Conservation (phyloP, 1,140 invertebrate species). For the Drosophila nebulosa region DNA sequence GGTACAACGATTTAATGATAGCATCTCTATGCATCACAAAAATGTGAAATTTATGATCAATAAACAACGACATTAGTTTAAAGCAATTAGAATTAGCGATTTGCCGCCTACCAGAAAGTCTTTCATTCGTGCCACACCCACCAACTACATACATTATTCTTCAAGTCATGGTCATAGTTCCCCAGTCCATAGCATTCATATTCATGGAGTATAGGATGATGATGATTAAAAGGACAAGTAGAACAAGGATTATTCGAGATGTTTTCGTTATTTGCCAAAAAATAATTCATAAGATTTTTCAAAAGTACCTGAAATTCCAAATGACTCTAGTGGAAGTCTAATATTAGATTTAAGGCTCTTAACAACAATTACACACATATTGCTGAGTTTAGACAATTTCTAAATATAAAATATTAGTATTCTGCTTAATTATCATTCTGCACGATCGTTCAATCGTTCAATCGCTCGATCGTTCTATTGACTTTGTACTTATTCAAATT, state of each 20-base stretch:
- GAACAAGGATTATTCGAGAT: conserved; percentile 33
- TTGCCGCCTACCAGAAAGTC: conserved; percentile 45
- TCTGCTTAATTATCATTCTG: conserved; percentile 44
- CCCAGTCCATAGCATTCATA: conserved; percentile 9
- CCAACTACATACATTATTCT: background rate
- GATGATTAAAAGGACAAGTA: conserved; percentile 4
- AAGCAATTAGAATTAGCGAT: conserved; percentile 65
- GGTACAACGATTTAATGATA: conserved; percentile 56
- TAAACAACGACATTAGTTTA: conserved; percentile 80
- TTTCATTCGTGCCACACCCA: conserved; percentile 45
- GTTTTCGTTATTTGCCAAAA: conserved; percentile 64
- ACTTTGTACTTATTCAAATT: conserved; percentile 14
- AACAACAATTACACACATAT: conserved; percentile 16
- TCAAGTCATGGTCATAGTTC: too few relatives aligned
- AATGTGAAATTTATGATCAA: conserved; percentile 56
- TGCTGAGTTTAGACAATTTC: conserved; percentile 47
- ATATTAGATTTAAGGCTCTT: conserved; percentile 65
- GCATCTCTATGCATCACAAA: conserved; percentile 32
- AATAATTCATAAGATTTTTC: conserved; percentile 76
- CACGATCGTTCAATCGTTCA: too few relatives aligned
- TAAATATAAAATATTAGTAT: conserved; percentile 14
- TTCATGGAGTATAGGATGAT: conserved; percentile 2
- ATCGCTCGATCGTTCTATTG: too few relatives aligned
- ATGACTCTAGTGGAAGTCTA: conserved; percentile 58
- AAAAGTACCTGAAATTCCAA: conserved; percentile 77